Evolutionary conservation across 2,888 invertebrate genomes (phyloP), one percentile per base, ranked within the genome.

Genomic region (Pyrrhosoma nymphula): DNA sequence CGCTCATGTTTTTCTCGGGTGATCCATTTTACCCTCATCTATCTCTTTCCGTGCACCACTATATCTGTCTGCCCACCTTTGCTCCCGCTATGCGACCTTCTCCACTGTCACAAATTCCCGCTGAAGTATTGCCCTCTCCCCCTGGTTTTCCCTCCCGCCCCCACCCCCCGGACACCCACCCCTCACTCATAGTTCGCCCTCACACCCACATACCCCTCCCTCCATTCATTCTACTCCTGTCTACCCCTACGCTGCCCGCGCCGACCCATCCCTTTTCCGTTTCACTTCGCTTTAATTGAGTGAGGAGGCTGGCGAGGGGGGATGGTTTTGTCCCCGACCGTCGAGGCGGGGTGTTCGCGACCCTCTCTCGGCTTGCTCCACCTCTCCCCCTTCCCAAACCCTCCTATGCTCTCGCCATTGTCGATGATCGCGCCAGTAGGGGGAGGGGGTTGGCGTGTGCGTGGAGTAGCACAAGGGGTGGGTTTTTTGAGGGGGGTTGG

Each of bases 221-320:
- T 16, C 10, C 1, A 60, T 4, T 12, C 60, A 60, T 60, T 60
- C 60, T 16, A 2, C 82, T 47, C 47, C 47, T 8, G 47, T 8
- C 26, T 16, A 69, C 69, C 35, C 82, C 35, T 8, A 35, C 82
- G 8, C 82, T 82, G 16, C 82, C 69, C n/a, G 8, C 69, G 18
- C 4, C n/a, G 30, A 14, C 82, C 82, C 82, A 26, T 82, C 82
- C 82, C 82, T 82, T 60, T 82, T 82, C 82, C 82, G 82, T 82
- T 82, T 82, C 82, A 82, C 82, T 82, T 82, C 82, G 30, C 82
- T 82, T 82, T 82, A 82, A 82, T 82, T 82, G 82, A 82, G 82
- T 82, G 82, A 35, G 35, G 82, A n/a, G 82, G 75, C 8, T n/a
- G 75, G 75, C n/a, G 75, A 35, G 75, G 75, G 30, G 82, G 82